phyloP scores from a whole-genome alignment of 2,113 vertebrate genomes.

The Colius striatus region DNA sequence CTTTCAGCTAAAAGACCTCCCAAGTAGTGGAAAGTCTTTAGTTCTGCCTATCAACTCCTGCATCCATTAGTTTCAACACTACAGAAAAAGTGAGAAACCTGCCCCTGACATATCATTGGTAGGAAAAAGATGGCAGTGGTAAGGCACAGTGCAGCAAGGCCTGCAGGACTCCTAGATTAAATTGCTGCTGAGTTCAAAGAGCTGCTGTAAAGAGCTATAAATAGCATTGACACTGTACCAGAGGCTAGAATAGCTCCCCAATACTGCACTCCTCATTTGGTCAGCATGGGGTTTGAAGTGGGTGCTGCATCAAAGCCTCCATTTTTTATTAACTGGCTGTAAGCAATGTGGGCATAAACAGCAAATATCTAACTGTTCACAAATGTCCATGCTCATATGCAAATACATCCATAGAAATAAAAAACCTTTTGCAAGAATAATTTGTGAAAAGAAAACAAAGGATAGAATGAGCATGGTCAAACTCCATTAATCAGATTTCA shows the following conservation, averaged over 20 bases:
- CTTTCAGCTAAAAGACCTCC: not conserved
- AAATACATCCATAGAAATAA: conserved; percentile 8
- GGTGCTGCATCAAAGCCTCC: not conserved
- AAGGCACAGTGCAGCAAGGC: not conserved
- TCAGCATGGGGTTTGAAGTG: not conserved
- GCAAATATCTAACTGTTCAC: not conserved
- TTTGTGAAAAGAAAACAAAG: conserved; percentile 35
- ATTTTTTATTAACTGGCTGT: not conserved
- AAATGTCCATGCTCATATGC: not conserved
- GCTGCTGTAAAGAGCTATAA: conserved; percentile 38
- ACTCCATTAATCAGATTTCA: conserved; percentile 21
- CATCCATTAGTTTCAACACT: not conserved
- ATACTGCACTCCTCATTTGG: not conserved
- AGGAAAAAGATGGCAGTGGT: not conserved
- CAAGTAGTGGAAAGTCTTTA: not conserved
- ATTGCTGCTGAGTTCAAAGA: conserved; percentile 22
- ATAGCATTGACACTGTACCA: not conserved
- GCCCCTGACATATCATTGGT: not conserved
- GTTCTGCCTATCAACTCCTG: not conserved
- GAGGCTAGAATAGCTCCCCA: not conserved
- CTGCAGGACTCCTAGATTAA: conserved; percentile 8
- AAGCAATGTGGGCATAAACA: not conserved
- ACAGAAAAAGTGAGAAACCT: not conserved
- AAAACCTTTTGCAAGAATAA: not conserved
- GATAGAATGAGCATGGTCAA: not conserved